A percentile compares a stretch with the other conserved stretches of the same genome.
Conservation (phyloP, 2,888 invertebrate genomes). For the Pasiphila rectangulata region DNA sequence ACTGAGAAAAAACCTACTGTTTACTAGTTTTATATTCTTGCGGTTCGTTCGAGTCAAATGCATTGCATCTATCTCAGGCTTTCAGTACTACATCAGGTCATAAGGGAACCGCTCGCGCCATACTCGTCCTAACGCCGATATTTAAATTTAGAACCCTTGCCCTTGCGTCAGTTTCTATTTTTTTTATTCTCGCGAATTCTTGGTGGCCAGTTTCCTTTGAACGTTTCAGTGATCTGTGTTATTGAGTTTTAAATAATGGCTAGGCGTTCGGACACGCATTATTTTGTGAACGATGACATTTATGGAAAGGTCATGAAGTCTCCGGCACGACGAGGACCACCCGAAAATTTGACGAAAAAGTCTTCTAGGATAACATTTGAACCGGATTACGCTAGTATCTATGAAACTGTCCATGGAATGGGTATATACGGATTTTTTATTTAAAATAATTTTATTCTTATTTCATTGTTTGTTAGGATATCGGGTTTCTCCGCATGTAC, state of each 20-base stretch:
- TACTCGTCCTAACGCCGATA: slow-evolving; percentile 57
- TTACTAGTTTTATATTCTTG: slow-evolving; percentile 58
- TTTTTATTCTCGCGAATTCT: slow-evolving; percentile 51
- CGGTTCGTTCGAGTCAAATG: slow-evolving; percentile 62
- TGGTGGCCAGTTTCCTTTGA: slow-evolving; percentile 53
- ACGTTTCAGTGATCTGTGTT: slow-evolving; percentile 33
- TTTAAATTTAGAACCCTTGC: slow-evolving; percentile 74
- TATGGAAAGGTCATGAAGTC: slow-evolving; percentile 72
- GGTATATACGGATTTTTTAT: slow-evolving; percentile 4
- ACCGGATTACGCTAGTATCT: slow-evolving; percentile 52
- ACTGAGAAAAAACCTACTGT: background rate
- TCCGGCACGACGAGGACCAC: slow-evolving; percentile 29
- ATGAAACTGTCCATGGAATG: slow-evolving; percentile 18
- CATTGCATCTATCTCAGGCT: too few relatives aligned
- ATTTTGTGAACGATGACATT: slow-evolving; percentile 72
- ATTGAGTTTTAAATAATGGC: slow-evolving; percentile 28
- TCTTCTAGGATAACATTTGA: slow-evolving; percentile 36
- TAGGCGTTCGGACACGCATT: slow-evolving; percentile 61
- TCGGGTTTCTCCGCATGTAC: too few relatives aligned
- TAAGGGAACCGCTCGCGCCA: slow-evolving; percentile 74
- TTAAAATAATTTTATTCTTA: slow-evolving; percentile 1
- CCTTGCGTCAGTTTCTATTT: slow-evolving; percentile 52
- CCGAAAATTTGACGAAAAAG: background rate
- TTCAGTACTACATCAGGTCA: slow-evolving; percentile 76
- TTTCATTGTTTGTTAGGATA: too few relatives aligned